Base-by-base conservation (phyloP, 1,140 invertebrate genomes). In the Drosophila nannoptera region DNA sequence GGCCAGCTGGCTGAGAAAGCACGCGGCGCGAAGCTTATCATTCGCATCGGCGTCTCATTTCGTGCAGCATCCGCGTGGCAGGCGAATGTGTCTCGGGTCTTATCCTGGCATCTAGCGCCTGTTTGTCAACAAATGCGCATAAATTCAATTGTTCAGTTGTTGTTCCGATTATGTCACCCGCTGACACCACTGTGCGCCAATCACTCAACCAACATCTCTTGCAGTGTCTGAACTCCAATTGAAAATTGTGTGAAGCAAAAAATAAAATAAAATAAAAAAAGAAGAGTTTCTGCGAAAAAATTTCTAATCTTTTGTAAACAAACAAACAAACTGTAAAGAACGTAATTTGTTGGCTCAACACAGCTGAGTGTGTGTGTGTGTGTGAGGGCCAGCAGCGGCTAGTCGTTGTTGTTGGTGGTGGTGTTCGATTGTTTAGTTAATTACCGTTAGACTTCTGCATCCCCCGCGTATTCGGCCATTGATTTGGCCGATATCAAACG, bases 401-500 rank as follows among this genome's bases (percentile, higher is more conserved):
- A 35, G 11, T 5, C 7, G 49, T 14, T 7, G 33, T 53, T 58
- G 59, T 58, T 42, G 40, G 40, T 35, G 73, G 46, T 60, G 36
- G 43, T 58, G 59, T 54, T 36, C 60, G 31, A 65, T 75, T 69
- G 54, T 50, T 60, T 70, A 69, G 73, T 65, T 74, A 52, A 71
- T 42, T 75, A 60, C 42, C 49, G 31, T 63, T 62, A 43, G 22
- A 56, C 61, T 65, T 65, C 61, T 63, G 56, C 43, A 43, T 46
- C 69, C 60, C 59, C 67, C 67, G 69, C 75, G 82, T 87, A 64
- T 77, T 87, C 87, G 89, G 89, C 89, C 88, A 87, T 76, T 89
- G 69, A 77, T 71, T 82, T 78, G 88, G 89, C 88, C 89, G 89
- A 90, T 87, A 86, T 87, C 73, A 76, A 89, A 89, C 81, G 88